Base-by-base conservation (phyloP, 2,113 vertebrate species). In the Nematolebias whitei region DNA sequence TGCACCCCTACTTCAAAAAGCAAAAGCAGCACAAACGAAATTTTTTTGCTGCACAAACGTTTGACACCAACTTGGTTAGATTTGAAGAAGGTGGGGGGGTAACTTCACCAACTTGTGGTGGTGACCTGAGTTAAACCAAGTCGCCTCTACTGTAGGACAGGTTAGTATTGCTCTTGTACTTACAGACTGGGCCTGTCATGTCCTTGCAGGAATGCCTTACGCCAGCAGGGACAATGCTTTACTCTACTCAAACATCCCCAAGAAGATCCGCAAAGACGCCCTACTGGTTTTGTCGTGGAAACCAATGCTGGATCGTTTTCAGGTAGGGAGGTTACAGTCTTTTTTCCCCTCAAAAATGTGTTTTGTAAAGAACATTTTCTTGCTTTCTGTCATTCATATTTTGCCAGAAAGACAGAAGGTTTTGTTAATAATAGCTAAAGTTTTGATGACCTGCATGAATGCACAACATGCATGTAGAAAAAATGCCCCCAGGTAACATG, bases 231-330 rank as follows among this genome's bases (percentile, higher is more conserved):
- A 97, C 72, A 98, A 97, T 71, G 95, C 96, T 8, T 92, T 98
- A 45, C 94, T 98, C 53, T 98, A 97, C 91, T 98, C 96, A 0
- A 96, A 98, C 89, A 96, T 98, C 74, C 97, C 97, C 64, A 96
- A 92, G 90, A 97, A 98, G 88, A 84, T 96, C 50, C 94, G 95
- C 73, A 96, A 97, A 79, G 95, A 97, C 64, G 93, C 95, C 19
- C 80, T 96, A 40, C 79, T 96, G 45, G 93, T 97, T 74, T 84
- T 98, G 83, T 95, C 95, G 0, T 97, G 95, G 96, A 98, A 97
- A 59, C 94, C 94, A 86, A 94, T 98, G 94, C 89, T 98, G 76
- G 94, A 96, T 91, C 95, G 94, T 71, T 97, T 98, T 75, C 95
- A 97, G 96, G 97, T 98, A 53, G 71, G 53, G 23, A 48, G 5